These are phyloP conservation scores for Harpalus rubripes DNA, from an alignment of 2,888 invertebrate genomes.

Conservation along the genomic window DNA sequence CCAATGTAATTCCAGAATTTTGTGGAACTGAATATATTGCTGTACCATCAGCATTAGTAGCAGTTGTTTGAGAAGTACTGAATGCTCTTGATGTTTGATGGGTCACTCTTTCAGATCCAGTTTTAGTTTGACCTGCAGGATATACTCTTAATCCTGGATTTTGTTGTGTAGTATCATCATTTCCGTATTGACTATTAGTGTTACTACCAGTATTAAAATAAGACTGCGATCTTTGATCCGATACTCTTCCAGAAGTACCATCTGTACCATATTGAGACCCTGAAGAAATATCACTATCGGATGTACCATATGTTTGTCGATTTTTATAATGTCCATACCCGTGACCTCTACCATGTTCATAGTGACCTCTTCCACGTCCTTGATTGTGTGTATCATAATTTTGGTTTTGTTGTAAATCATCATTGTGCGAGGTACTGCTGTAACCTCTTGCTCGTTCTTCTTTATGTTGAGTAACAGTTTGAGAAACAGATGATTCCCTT, in stretches of 20 bases:
- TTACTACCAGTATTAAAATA: not conserved
- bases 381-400: not conserved
- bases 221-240: not conserved
- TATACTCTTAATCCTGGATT: not conserved
- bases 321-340: slow-evolving; percentile 10
- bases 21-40: not conserved
- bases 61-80: not conserved
- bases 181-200: not conserved
- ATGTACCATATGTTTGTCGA: slow-evolving; percentile 1
- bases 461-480: not conserved
- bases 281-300: not conserved
- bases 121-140: not conserved
- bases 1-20: slow-evolving; percentile 2
- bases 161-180: not conserved
- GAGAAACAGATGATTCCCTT: slow-evolving; percentile 7
- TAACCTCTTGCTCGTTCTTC: not conserved
- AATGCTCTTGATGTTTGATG: not conserved
- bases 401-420: slow-evolving; percentile 2
- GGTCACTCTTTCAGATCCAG: not conserved
- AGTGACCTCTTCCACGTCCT: not conserved
- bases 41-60: not conserved
- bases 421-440: not conserved
- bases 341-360: slow-evolving; percentile 9
- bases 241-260: not conserved
- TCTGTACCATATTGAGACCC: not conserved